Evolutionary conservation across 2,888 invertebrate species (phyloP), one percentile per base, ranked within the genome.

Genomic region (Drosophila paramelanica): DNA sequence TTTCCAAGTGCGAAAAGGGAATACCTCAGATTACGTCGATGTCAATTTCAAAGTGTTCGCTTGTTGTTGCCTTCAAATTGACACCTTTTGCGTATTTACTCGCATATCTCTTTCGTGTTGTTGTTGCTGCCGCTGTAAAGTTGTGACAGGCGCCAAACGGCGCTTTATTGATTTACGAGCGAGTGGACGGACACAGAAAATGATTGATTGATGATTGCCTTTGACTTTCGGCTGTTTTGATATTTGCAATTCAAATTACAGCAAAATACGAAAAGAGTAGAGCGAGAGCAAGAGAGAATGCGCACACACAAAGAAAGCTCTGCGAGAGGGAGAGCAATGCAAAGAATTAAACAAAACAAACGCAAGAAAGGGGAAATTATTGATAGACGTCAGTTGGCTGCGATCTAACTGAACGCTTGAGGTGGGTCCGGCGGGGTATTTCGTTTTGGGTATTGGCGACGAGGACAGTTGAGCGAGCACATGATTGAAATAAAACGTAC

Each of bases 381-480:
- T 88, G 82, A 82, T 88, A 82, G 87, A 82, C 87, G 84, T 82
- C 89, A 83, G 84, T 86, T 76, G 88, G 80, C 70, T 51, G 55
- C 39, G 64, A 70, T 78, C 62, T 79, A 52, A 51, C 71, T 51
- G 52, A 57, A 53, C 41, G 8, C 38, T 41, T 20, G 25, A 52
- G 7, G 17, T 1, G 2, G 1, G 36, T 2, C 45, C 14, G 25
- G 7, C 6, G 23, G 1, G 14, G 1, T 49, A 17, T 11, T 8
- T 10, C 27, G 38, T 47, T 71, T 52, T 43, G 69, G 51, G 56
- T 45, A 67, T 68, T 75, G 67, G 71, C 71, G 71, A 43, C 64
- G 66, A 78, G 62, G 68, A 76, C 73, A 76, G 65, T 64, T 65
- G 64, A 33, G 41, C 60, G 66, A 88, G 87, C 90, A 84, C 89